Base-by-base conservation (phyloP, 2,797 vertebrate genomes). In the Spheniscus humboldti region DNA sequence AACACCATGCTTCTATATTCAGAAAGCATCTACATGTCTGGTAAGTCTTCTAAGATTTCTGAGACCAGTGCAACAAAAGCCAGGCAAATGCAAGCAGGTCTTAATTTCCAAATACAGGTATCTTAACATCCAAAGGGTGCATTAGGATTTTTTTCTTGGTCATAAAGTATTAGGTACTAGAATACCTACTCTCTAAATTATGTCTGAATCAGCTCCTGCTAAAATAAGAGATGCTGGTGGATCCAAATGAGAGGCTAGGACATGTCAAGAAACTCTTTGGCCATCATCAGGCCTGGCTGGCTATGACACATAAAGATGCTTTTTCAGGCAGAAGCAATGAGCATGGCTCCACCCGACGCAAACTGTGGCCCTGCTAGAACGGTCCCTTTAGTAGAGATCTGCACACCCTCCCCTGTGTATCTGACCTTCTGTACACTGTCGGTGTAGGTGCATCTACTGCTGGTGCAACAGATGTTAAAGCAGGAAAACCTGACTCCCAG, bases 401-500 rank as follows among this genome's bases (percentile, higher is more conserved):
- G 47, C 55, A 77, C 66, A 23, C 22, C 16, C n/a, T 86, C 53
- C 67, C 72, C 45, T n/a, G 48, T 23, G 74, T 53, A 80, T 33
- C 37, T 92, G 71, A 71, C 80, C 0, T 52, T 43, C 76, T 56
- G 64, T n/a, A 47, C 13, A 11, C 55, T 62, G 69, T 56, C 13
- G 0, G 28, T 1, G 2, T 43, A 92, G 94, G 57, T 88, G 78
- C 57, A 95, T 69, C 92, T 72, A 75, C 89, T 90, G 92, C 68
- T 78, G 62, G 47, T 66, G 73, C 75, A 94, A 94, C 87, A 96
- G 94, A 92, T 96, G 92, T 81, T 92, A 84, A 67, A 96, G 60
- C 15, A 31, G 33, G 57, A 91, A 96, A 90, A 92, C 68, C 81
- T 78, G 79, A 91, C 80, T 92, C 79, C 62, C 50, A 43, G 69